Conservation (phyloP, 2,888 invertebrate genomes). For the Augiades crinisus region DNA sequence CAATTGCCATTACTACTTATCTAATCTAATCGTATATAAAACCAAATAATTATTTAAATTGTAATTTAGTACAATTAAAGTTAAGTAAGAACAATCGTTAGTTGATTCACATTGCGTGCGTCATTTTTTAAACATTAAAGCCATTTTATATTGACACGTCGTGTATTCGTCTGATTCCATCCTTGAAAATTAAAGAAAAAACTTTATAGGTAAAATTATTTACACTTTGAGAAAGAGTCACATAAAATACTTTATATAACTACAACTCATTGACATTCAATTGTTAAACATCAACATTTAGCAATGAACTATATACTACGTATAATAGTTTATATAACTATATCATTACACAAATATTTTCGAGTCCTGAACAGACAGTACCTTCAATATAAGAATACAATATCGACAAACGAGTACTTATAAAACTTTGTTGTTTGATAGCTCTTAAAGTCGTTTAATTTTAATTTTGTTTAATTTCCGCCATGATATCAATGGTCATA, state of each 20-base stretch:
- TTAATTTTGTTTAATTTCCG: too few relatives aligned
- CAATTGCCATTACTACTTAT: neutral
- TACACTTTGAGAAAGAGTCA: neutral
- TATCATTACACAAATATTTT: too few relatives aligned
- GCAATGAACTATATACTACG: neutral
- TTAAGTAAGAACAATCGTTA: neutral
- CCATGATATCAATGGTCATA: too few relatives aligned
- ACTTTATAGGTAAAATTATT: too few relatives aligned
- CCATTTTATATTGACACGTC: constrained; percentile 27
- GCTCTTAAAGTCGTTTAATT: too few relatives aligned
- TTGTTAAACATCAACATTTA: neutral
- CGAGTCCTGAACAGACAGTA: too few relatives aligned
- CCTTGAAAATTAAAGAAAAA: neutral
- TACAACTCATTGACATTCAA: neutral
- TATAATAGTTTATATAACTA: neutral
- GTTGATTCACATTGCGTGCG: constrained; percentile 8
- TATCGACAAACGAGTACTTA: too few relatives aligned
- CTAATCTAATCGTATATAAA: neutral
- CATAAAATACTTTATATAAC: neutral
- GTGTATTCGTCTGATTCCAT: neutral
- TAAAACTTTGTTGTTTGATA: too few relatives aligned
- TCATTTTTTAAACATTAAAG: constrained; percentile 18
- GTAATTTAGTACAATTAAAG: neutral
- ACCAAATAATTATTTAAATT: neutral
- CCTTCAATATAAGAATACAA: too few relatives aligned